These are phyloP conservation scores for Piprites chloris DNA, from an alignment of 2,113 vertebrate genomes.

Conservation along the genomic window DNA sequence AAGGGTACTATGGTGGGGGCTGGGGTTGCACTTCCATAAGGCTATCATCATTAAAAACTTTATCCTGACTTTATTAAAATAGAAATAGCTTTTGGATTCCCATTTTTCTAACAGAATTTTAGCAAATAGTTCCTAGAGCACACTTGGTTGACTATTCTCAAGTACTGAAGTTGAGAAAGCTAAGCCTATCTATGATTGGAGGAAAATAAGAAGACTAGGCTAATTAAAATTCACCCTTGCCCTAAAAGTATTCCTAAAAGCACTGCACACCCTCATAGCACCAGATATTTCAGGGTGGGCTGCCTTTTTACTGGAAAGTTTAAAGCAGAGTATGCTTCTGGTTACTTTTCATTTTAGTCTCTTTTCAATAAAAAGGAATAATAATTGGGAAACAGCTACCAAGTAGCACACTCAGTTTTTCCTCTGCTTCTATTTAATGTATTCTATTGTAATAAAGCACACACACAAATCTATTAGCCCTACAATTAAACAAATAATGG, in stretches of 20 bases:
- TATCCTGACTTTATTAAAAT: conserved; percentile 10
- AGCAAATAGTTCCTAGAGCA: neutral
- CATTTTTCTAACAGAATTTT: neutral
- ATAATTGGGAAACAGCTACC: neutral
- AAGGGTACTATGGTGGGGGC: neutral
- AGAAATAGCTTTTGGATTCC: neutral
- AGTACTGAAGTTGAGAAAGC: neutral
- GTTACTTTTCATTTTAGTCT: neutral
- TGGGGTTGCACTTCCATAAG: neutral
- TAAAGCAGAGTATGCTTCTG: neutral
- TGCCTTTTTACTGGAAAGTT: neutral
- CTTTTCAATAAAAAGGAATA: neutral
- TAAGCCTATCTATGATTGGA: neutral
- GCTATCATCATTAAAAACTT: neutral
- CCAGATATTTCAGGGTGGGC: neutral
- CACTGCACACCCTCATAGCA: neutral
- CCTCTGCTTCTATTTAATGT: neutral
- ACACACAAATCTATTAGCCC: neutral
- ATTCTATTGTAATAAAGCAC: conserved; percentile 1
- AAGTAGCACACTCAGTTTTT: neutral
- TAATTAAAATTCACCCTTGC: conserved; percentile 19
- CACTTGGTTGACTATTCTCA: neutral
- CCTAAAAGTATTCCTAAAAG: conserved; percentile 15
- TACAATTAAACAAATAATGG: conserved; percentile 51
- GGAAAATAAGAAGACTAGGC: neutral